phyloP scores from a whole-genome alignment of 2,888 invertebrate species.

The Drosophila rellima region DNA sequence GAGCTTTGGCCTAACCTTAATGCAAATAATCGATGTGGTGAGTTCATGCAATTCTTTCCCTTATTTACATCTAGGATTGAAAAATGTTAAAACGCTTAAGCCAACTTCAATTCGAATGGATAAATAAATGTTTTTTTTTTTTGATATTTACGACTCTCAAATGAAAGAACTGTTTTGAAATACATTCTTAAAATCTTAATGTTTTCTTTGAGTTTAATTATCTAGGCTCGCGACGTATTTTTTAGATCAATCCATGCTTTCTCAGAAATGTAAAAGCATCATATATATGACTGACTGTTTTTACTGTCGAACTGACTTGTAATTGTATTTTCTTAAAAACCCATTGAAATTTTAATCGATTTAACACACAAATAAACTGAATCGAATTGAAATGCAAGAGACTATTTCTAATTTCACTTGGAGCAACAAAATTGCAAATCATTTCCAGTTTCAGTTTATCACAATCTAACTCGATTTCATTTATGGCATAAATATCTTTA shows the following conservation, averaged over 20 bases:
- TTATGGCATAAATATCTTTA: neutral
- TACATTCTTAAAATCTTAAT: too few relatives aligned
- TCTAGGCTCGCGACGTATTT: too few relatives aligned
- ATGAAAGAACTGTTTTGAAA: too few relatives aligned
- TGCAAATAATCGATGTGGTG: conserved; percentile 99
- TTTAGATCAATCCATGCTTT: too few relatives aligned
- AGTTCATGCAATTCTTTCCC: conserved; percentile 84
- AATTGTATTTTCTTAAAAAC: neutral
- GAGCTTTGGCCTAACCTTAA: conserved; percentile 97
- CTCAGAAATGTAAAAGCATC: neutral
- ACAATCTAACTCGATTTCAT: neutral
- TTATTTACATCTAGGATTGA: neutral
- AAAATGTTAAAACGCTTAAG: neutral
- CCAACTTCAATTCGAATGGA: too few relatives aligned
- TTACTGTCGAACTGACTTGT: neutral
- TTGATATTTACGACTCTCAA: too few relatives aligned
- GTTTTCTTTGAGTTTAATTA: too few relatives aligned
- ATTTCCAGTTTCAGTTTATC: neutral
- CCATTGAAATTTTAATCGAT: neutral
- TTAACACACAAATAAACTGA: neutral
- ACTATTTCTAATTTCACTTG: neutral
- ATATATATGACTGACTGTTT: neutral
- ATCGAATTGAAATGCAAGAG: conserved; percentile 1
- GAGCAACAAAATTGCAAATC: neutral
- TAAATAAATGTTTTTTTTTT: too few relatives aligned